A percentile compares a stretch with the other conserved stretches of the same genome.
Conservation (phyloP, 2,797 vertebrate species). For the Molossus molossus region DNA sequence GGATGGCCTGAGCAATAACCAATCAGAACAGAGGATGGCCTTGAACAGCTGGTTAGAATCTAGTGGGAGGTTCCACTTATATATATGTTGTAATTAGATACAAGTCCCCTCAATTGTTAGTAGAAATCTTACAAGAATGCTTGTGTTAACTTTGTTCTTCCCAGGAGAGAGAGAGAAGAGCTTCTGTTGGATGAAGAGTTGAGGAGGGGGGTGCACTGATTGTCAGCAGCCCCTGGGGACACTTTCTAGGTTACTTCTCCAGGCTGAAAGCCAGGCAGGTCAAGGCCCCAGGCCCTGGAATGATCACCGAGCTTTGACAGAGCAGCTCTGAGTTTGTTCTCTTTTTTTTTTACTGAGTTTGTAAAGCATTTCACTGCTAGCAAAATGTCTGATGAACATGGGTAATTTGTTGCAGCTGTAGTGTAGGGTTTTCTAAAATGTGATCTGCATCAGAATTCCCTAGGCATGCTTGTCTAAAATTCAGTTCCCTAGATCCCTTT, state of each 20-base stretch:
- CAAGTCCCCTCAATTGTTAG: background rate
- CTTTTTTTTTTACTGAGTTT: no score
- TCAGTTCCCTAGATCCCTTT: background rate
- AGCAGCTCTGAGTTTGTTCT: background rate
- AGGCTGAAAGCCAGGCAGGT: background rate
- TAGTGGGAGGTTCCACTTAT: background rate
- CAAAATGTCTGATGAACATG: conserved; percentile 27
- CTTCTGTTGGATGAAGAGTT: background rate
- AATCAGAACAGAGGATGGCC: background rate
- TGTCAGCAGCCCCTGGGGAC: no score
- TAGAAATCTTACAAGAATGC: background rate
- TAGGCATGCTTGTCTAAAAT: conserved; percentile 34
- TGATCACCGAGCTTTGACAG: background rate
- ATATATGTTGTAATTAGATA: background rate
- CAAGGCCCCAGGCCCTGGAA: background rate
- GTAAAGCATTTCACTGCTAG: background rate
- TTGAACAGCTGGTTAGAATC: background rate
- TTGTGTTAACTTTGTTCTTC: background rate
- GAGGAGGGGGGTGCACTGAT: background rate
- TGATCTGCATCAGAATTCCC: background rate
- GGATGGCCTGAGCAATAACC: background rate
- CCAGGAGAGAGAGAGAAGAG: background rate
- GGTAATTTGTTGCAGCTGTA: conserved; percentile 40
- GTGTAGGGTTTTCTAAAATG: background rate
- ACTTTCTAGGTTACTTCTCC: background rate